Evolutionary conservation across 1,140 invertebrate species (phyloP).

Genomic region (Orius insidiosus): DNA sequence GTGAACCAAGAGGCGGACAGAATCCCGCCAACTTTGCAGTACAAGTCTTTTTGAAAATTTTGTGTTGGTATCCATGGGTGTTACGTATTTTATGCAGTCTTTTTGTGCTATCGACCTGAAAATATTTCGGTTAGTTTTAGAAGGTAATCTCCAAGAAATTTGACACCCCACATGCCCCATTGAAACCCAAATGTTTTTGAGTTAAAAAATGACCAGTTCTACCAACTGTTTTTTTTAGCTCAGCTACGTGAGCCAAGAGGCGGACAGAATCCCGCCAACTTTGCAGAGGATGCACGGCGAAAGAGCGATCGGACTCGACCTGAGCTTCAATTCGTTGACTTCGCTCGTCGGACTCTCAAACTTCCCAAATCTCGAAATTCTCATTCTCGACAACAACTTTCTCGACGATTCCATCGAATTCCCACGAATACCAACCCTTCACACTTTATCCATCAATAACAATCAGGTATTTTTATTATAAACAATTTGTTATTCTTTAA

Average conservation of each 20-base stretch:
- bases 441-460: slow-evolving; percentile 71
- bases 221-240: slow-evolving; percentile 26
- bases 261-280: slow-evolving; percentile 26
- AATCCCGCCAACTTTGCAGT: too few species aligned
- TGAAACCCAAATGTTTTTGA: too few species aligned
- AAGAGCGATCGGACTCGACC: slow-evolving; percentile 27
- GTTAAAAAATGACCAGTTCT: too few species aligned
- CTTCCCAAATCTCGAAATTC: slow-evolving; percentile 51
- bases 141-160: too few species aligned
- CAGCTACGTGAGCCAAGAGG: slow-evolving; percentile 31
- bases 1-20: too few species aligned
- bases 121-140: too few species aligned
- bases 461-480: slow-evolving; percentile 52
- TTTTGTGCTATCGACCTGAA: too few species aligned
- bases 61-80: too few species aligned
- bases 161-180: too few species aligned
- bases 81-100: too few species aligned
- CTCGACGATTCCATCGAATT: slow-evolving; percentile 46
- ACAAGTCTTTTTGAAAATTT: too few species aligned
- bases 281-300: slow-evolving; percentile 27
- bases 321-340: slow-evolving; percentile 32
- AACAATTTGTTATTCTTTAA: too few species aligned
- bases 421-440: slow-evolving; percentile 42
- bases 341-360: slow-evolving; percentile 46
- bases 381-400: slow-evolving; percentile 75